phyloP scores from a whole-genome alignment of 2,797 vertebrate genomes.

The Bradypus variegatus region DNA sequence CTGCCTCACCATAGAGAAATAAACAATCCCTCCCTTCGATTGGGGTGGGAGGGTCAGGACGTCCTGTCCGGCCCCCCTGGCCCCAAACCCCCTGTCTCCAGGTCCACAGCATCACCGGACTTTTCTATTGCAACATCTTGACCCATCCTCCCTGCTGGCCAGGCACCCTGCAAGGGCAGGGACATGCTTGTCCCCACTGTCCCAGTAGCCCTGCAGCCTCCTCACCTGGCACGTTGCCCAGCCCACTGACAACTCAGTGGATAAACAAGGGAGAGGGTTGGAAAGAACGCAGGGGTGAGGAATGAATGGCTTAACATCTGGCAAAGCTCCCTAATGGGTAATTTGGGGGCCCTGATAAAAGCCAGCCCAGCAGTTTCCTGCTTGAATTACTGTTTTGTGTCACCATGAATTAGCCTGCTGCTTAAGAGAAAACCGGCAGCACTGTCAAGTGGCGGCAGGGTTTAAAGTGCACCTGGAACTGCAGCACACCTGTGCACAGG shows the following conservation, averaged over 20 bases:
- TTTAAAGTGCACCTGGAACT: background rate
- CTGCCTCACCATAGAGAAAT: background rate
- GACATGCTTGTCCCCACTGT: background rate
- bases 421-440: background rate
- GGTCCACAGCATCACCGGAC: fast-evolving
- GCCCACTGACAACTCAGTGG: background rate
- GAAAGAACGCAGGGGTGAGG: background rate
- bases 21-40: background rate
- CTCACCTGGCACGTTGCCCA: background rate
- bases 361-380: background rate
- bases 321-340: background rate
- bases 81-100: background rate
- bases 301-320: background rate
- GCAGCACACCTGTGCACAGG: fast-evolving
- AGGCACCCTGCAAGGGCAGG: background rate
- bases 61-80: too few relatives aligned
- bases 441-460: background rate
- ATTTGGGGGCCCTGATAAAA: background rate
- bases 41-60: background rate
- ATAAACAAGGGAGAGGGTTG: background rate
- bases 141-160: background rate
- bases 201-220: background rate
- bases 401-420: background rate
- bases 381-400: background rate
- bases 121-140: background rate